phyloP scores from a whole-genome alignment of 2,888 invertebrate species.

The Muscina levida region DNA sequence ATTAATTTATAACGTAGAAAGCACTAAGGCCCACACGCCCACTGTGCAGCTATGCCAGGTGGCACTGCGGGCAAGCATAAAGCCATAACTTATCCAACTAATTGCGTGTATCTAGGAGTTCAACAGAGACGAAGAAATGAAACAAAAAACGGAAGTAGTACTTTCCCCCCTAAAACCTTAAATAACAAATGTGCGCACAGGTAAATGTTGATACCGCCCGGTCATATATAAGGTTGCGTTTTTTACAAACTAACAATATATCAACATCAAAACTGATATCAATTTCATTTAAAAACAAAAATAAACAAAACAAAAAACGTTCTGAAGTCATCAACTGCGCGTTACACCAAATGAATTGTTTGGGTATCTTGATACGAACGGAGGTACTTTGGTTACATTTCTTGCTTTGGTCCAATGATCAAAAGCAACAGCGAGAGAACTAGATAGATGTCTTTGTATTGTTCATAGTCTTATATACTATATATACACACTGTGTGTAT shows the following conservation, averaged over 20 bases:
- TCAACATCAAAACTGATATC: constrained; percentile 15
- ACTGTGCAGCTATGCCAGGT: constrained; percentile 35
- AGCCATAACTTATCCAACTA: constrained; percentile 19
- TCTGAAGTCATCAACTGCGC: constrained; percentile 17
- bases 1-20: too few species aligned
- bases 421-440: constrained; percentile 3
- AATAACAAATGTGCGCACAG: background rate
- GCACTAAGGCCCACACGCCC: background rate
- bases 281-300: background rate
- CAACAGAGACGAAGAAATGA: constrained; percentile 1
- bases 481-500: constrained; percentile 1
- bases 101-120: constrained; percentile 12
- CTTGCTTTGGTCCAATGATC: constrained; percentile 14
- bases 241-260: background rate
- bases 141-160: constrained; percentile 51
- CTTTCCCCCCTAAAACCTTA: constrained; percentile 43
- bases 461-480: background rate
- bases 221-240: too few species aligned
- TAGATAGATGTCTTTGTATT: background rate
- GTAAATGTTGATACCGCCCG: too few species aligned
- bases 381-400: background rate
- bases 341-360: constrained; percentile 8
- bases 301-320: background rate
- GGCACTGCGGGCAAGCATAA: constrained; percentile 8
- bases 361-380: background rate